These are phyloP conservation scores for Ceraclea dissimilis DNA, from an alignment of 2,888 invertebrate species.

Conservation along the genomic window DNA sequence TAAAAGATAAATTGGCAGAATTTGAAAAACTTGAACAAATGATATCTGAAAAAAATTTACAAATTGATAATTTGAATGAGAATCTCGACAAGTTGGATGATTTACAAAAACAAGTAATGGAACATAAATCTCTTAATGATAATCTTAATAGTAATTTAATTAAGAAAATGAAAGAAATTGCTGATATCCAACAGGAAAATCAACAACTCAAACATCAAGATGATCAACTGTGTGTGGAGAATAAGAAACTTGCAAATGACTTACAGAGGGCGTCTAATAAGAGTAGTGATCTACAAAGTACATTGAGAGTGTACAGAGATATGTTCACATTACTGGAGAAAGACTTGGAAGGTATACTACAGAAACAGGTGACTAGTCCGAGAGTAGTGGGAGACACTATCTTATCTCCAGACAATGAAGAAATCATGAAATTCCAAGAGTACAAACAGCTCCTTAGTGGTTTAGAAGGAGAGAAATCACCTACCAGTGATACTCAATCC, in stretches of 20 bases:
- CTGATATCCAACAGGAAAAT: slow-evolving; percentile 39
- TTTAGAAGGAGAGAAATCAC: slow-evolving; percentile 10
- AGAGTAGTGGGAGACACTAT: slow-evolving; percentile 5
- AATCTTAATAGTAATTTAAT: slow-evolving; percentile 43
- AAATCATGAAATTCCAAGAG: slow-evolving; percentile 26
- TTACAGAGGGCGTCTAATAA: slow-evolving; percentile 21
- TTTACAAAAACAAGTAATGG: slow-evolving; percentile 44
- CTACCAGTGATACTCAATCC: not conserved
- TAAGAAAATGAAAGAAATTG: slow-evolving; percentile 40
- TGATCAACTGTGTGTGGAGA: slow-evolving; percentile 40
- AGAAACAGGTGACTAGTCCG: slow-evolving; percentile 7
- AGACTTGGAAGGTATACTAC: slow-evolving; percentile 40
- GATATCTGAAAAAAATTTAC: slow-evolving; percentile 49
- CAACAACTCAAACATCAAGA: slow-evolving; percentile 37
- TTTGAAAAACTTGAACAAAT: slow-evolving; percentile 46
- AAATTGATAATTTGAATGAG: slow-evolving; percentile 46
- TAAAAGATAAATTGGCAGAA: slow-evolving; percentile 44
- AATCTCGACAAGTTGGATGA: slow-evolving; percentile 44
- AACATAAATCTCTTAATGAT: slow-evolving; percentile 44
- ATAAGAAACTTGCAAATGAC: slow-evolving; percentile 35
- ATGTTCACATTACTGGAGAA: slow-evolving; percentile 41
- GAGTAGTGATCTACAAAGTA: slow-evolving; percentile 18
- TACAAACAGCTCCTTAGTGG: slow-evolving; percentile 21
- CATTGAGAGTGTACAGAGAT: slow-evolving; percentile 38
- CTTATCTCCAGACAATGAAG: slow-evolving; percentile 29